Evolutionary conservation across 2,797 vertebrate species (phyloP), one percentile per base, ranked within the genome.

Genomic region (Schizopygopsis pylzovi): DNA sequence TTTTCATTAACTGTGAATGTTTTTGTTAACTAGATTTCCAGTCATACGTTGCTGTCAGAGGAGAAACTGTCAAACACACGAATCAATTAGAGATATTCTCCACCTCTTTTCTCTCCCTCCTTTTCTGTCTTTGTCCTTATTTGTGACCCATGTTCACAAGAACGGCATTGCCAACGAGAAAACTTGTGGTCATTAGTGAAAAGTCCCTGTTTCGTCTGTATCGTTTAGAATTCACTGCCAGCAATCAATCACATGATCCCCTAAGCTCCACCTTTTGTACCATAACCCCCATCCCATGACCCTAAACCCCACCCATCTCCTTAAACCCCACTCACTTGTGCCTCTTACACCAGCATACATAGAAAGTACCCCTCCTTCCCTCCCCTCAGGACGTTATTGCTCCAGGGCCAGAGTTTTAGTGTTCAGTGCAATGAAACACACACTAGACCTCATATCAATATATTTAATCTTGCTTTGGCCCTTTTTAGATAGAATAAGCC

Each of bases 31-130:
- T 92, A 89, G 88, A 91, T 89, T 88, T 83, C 91, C 89, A 90
- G 85, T 91, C 33, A 88, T 86, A 81, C 88, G 89, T 90, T 90
- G 88, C 90, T 81, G 90, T 91, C 89, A 91, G 87, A 73, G 47
- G 81, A 76, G 86, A 89, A 88, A 88, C 87, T 81, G 87, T 92
- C 72, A 67, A 73, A 61, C 81, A 45, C 37, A 81, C 59, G 79
- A 86, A 86, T 71, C 71, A 78, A 71, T 86, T 79, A 83, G 75
- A 87, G 59, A 43, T 85, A 68, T 83, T 85, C 54, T 84, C 63
- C 73, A 61, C 82, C 20, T 67, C 71, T 67, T 59, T 65, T 22
- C 45, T 68, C 41, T 65, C 43, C 59, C 63, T 59, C 37, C n/a
- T 41, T 84, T 77, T 77, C 22, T 71, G 79, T 82, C 63, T 67